Conservation (phyloP, 2,113 vertebrate species). For the Myotis lucifugus region DNA sequence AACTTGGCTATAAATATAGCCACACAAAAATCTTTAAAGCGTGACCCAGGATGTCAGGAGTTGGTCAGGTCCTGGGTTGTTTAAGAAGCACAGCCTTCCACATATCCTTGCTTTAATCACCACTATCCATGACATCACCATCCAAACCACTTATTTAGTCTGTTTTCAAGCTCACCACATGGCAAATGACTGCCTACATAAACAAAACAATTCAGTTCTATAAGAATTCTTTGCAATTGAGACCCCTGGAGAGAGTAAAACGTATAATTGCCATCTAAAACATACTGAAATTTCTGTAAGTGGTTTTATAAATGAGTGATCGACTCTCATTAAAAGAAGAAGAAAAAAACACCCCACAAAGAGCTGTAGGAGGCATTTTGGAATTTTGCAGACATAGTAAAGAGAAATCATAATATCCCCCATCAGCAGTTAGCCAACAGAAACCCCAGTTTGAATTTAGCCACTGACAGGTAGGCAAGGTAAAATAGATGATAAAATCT, state of each 20-base stretch:
- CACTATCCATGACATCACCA: slow-evolving; percentile 64
- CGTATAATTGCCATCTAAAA: slow-evolving; percentile 52
- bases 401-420: not conserved
- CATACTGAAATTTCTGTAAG: slow-evolving; percentile 63
- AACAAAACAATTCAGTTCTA: slow-evolving; percentile 81
- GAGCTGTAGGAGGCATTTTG: slow-evolving; percentile 6
- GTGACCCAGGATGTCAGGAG: slow-evolving; percentile 22
- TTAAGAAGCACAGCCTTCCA: slow-evolving; percentile 56
- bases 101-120: slow-evolving; percentile 77
- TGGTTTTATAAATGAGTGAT: slow-evolving; percentile 58
- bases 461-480: not conserved
- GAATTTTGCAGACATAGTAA: not conserved
- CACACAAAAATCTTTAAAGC: not conserved
- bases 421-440: not conserved
- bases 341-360: not conserved
- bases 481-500: not conserved
- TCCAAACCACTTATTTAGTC: slow-evolving; percentile 76
- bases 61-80: not conserved
- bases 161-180: slow-evolving; percentile 79
- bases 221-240: slow-evolving; percentile 75
- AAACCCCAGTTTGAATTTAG: not conserved
- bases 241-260: slow-evolving; percentile 59
- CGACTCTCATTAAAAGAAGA: slow-evolving; percentile 49
- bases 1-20: not conserved
- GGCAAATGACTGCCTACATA: slow-evolving; percentile 79